phyloP scores from a whole-genome alignment of 2,113 vertebrate species.

The Neotoma lepida region DNA sequence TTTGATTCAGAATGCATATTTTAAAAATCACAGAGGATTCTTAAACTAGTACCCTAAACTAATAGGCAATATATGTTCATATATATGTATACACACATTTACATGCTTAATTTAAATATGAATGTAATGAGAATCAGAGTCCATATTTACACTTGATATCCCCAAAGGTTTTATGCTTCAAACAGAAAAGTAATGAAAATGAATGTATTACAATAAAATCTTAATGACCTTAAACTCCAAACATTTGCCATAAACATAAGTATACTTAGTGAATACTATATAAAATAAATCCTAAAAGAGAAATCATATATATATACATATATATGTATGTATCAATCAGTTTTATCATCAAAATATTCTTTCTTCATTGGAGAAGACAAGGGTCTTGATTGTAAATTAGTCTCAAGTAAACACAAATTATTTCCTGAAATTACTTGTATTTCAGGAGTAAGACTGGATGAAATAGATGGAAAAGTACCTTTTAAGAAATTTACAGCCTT shows the following conservation, averaged over 20 bases:
- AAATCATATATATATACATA: neutral
- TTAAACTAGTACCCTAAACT: neutral
- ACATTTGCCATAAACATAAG: conserved; percentile 34
- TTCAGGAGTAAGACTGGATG: neutral
- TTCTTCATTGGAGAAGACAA: neutral
- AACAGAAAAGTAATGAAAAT: conserved; percentile 22
- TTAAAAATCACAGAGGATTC: conserved; percentile 27
- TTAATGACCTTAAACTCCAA: conserved; percentile 10
- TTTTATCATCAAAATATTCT: conserved; percentile 48
- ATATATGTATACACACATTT: neutral
- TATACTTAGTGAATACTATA: conserved; percentile 52
- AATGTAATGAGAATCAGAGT: neutral
- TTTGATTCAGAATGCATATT: conserved; percentile 3
- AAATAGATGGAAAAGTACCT: neutral
- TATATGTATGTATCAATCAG: neutral
- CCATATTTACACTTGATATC: conserved; percentile 32
- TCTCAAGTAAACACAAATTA: conserved; percentile 9
- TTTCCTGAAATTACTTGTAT: conserved; percentile 13
- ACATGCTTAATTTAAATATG: conserved; percentile 4
- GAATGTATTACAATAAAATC: conserved; percentile 26
- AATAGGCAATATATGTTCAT: neutral
- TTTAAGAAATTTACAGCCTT: conserved; percentile 34
- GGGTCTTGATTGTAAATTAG: neutral
- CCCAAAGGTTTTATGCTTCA: conserved; percentile 42
- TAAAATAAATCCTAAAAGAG: conserved; percentile 42